Base-by-base conservation (phyloP, 2,888 invertebrate species). In the Dryococelus australis region DNA sequence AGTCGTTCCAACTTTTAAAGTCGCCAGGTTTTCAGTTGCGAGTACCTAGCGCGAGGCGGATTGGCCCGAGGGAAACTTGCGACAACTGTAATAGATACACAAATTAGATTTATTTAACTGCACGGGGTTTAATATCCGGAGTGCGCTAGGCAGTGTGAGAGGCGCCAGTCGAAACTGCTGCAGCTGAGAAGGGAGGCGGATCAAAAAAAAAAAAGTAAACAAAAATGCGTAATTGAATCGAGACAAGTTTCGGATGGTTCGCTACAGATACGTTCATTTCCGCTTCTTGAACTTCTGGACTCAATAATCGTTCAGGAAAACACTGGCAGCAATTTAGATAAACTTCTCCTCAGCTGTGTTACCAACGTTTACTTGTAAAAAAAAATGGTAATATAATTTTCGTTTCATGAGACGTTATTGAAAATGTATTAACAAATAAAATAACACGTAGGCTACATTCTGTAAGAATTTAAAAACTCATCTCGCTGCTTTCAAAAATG, bases 71-170 rank as follows among this genome's bases (percentile, higher is more conserved):
- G 65, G n/a, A 65, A 65, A 65, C 65, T 65, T 65, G 65, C 65
- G 65, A 10, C 65, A 65, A 65, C 65, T 65, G 65, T 65, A 65
- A 65, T 65, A 65, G 65, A 65, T 65, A 65, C 65, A 65, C 65
- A 65, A 65, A 65, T 65, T 65, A 65, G 65, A 65, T 65, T 65
- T 65, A n/a, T 65, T 65, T 65, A 65, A 65, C 65, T 65, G 65
- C 65, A n/a, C 13, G 24, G 65, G 65, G 65, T 65, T 65, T 65
- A 65, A 65, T 65, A 65, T 65, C 65, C 65, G 65, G 65, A 20
- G n/a, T n/a, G n/a, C 65, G 47, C 47, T n/a, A 47, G 47, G 47
- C 12, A 47, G 1, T 24, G 65, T n/a, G 24, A 10, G 65, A 65
- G 65, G 65, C 65, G 6, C 13, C 65, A n/a, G 65, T 16, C n/a